Percentiles rank a stretch among this genome's conserved stretches.
These are phyloP conservation scores for Parasteatoda lunata DNA, from an alignment of 2,888 invertebrate genomes.

Conservation along the genomic window DNA sequence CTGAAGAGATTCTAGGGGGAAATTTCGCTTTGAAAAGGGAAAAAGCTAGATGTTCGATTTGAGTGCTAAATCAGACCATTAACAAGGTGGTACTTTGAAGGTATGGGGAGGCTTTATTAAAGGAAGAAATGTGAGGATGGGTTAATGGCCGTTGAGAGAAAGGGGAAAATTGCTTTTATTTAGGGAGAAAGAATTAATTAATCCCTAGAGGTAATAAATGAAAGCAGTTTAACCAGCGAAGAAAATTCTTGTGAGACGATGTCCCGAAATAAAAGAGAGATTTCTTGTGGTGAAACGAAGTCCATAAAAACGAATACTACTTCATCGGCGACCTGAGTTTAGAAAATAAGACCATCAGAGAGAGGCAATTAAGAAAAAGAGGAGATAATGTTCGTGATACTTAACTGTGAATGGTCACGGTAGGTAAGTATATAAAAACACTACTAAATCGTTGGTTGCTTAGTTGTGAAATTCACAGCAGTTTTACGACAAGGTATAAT, in stretches of 20 bases:
- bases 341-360: neutral
- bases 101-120: constrained; percentile 33
- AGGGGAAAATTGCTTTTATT: constrained; percentile 41
- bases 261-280: constrained; percentile 38
- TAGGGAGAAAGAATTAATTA: constrained; percentile 45
- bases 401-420: neutral
- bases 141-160: constrained; percentile 22
- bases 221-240: constrained; percentile 28
- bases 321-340: constrained; percentile 3
- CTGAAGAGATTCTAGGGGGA: too few relatives aligned
- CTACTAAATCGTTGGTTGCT: neutral
- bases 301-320: constrained; percentile 35
- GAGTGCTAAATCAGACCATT: constrained; percentile 9
- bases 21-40: too few relatives aligned
- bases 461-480: too few relatives aligned
- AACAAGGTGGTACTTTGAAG: constrained; percentile 1
- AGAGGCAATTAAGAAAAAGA: neutral
- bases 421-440: neutral
- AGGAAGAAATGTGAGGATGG: constrained; percentile 37
- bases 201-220: constrained; percentile 52
- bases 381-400: neutral
- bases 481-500: too few relatives aligned
- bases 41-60: too few relatives aligned
- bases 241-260: constrained; percentile 16
- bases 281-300: constrained; percentile 12